Evolutionary conservation across 2,797 vertebrate genomes (phyloP), one percentile per base, ranked within the genome.

Genomic region (Epinephelus awoara): DNA sequence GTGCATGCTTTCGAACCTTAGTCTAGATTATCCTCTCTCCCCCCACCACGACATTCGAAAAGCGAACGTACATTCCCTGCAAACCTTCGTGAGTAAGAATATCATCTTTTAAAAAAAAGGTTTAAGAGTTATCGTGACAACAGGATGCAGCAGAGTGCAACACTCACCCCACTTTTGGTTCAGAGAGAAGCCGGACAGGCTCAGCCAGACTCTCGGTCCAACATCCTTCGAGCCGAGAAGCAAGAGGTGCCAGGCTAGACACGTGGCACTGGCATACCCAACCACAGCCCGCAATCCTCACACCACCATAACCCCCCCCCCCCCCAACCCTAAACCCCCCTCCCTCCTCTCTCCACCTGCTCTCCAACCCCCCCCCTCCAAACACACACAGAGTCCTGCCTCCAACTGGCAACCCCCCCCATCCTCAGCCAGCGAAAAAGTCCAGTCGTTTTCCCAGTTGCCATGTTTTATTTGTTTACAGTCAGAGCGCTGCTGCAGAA

Each of bases 241-340:
- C 89, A 75, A 94, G 94, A 94, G 93, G 90, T 93, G 94, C 94
- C 93, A 94, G 92, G 89, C 88, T 54, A 91, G 92, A 91, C 94
- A 96, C 95, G 95, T 96, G 95, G 95, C 95, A 95, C 90, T 90
- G 92, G 89, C 91, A 91, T 92, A 94, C 94, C 95, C 95, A 96
- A 96, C 95, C 95, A 95, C 94, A 94, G 93, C 92, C 92, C 89
- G 93, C 92, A 93, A 92, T 93, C 91, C 94, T 95, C 94, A 95
- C 94, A 94, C 93, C 95, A 95, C 93, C 90, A 89, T 90, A 73
- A 73, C 89, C 79, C 76, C 83, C 64, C 50, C 70, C 77, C 64
- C 50, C 70, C 77, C 68, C 72, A 80, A 72, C 82, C 84, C 75
- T 52, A 75, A 80, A 78, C 51, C 67, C 77, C 78, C 77, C 84